Percentiles rank a stretch among this genome's conserved stretches.
phyloP scores from a whole-genome alignment of 2,888 invertebrate species.

The Stenoptilia bipunctidactyla region DNA sequence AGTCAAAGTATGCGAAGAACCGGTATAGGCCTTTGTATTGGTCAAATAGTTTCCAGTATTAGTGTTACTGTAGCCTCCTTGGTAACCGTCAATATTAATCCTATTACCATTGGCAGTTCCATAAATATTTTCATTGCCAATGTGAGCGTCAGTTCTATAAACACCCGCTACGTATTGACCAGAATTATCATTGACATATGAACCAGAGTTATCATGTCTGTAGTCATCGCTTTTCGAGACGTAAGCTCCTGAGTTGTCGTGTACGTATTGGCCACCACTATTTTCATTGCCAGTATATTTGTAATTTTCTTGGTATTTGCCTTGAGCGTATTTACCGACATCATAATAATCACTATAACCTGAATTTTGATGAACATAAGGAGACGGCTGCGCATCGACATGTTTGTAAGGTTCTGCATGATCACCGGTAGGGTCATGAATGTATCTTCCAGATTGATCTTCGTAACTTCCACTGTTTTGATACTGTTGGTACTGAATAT shows the following conservation, averaged over 20 bases:
- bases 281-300: slow-evolving; percentile 18
- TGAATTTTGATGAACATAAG: slow-evolving; percentile 41
- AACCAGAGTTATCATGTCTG: slow-evolving; percentile 29
- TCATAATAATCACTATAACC: slow-evolving; percentile 37
- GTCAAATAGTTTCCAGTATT: slow-evolving; percentile 42
- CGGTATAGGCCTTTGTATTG: slow-evolving; percentile 39
- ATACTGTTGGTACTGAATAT: slow-evolving; percentile 19
- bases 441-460: slow-evolving; percentile 52
- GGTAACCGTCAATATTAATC: slow-evolving; percentile 15
- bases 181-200: slow-evolving; percentile 31
- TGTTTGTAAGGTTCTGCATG: slow-evolving; percentile 54
- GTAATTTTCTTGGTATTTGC: slow-evolving; percentile 17
- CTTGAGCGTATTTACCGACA: slow-evolving; percentile 24
- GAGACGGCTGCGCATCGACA: slow-evolving; percentile 37
- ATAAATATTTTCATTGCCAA: slow-evolving; percentile 26
- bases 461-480: slow-evolving; percentile 30
- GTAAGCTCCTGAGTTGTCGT: slow-evolving; percentile 13
- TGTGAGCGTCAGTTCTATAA: slow-evolving; percentile 38
- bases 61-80: slow-evolving; percentile 34
- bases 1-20: slow-evolving; percentile 49
- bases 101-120: slow-evolving; percentile 13
- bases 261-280: slow-evolving; percentile 33
- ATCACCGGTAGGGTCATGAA: slow-evolving; percentile 60
- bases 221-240: slow-evolving; percentile 23
- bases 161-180: slow-evolving; percentile 40